Conservation (phyloP, 1,140 invertebrate species). For the Augochlora pura region DNA sequence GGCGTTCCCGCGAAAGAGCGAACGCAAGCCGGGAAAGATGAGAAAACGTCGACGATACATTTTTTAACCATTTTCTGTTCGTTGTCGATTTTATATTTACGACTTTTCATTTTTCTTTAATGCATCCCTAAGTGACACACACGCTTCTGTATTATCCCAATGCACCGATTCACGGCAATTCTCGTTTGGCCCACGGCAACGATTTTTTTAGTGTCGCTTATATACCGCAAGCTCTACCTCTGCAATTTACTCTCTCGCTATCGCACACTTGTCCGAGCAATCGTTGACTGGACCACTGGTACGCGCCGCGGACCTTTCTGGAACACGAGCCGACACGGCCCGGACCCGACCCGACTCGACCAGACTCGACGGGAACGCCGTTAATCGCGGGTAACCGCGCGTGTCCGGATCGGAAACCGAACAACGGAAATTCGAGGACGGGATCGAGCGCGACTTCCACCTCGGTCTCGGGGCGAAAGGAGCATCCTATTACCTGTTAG, state of each 20-base stretch:
- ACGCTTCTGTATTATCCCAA: slow-evolving; percentile 43
- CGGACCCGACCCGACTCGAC: too few species aligned
- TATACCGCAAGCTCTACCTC: slow-evolving; percentile 7
- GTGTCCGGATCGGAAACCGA: too few species aligned
- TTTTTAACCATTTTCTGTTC: slow-evolving; percentile 22
- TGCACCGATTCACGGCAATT: slow-evolving; percentile 32
- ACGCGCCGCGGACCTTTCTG: too few species aligned
- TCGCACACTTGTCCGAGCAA: neutral
- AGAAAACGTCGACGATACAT: neutral
- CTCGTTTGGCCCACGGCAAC: slow-evolving; percentile 20
- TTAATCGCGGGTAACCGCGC: too few species aligned
- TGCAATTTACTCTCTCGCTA: neutral
- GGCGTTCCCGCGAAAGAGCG: neutral
- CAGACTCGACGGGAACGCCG: too few species aligned
- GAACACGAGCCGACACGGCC: too few species aligned
- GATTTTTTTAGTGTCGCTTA: slow-evolving; percentile 32
- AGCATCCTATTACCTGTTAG: slow-evolving; percentile 41
- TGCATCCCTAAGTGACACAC: slow-evolving; percentile 42
- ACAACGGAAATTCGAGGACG: neutral
- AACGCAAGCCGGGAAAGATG: neutral
- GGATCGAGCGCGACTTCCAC: neutral
- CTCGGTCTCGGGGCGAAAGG: slow-evolving; percentile 1
- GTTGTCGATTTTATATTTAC: slow-evolving; percentile 25
- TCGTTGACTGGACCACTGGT: slow-evolving; percentile 1
- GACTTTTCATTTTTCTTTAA: neutral